Percentiles rank a stretch among this genome's conserved stretches.
These are phyloP conservation scores for Bombus affinis DNA, from an alignment of 1,140 invertebrate genomes.

Conservation along the genomic window DNA sequence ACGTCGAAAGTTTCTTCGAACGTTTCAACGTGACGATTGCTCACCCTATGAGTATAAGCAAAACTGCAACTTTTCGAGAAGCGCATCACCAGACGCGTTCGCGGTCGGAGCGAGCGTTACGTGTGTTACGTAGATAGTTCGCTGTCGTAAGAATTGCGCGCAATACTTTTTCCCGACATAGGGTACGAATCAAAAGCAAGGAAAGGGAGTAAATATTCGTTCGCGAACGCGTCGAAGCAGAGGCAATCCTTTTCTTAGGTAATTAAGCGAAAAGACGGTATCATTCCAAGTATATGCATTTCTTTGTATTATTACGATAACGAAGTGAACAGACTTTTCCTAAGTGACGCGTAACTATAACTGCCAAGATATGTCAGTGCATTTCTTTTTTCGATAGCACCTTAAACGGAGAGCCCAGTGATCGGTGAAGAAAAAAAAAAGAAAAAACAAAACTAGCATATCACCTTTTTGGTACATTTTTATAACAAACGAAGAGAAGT, in stretches of 20 bases:
- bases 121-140: background rate
- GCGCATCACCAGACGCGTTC: constrained; percentile 1
- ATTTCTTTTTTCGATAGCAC: constrained; percentile 41
- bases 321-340: constrained; percentile 57
- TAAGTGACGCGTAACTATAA: constrained; percentile 63
- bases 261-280: constrained; percentile 54
- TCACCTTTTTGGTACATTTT: constrained; percentile 65
- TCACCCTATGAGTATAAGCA: constrained; percentile 10
- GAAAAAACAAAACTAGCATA: constrained; percentile 49
- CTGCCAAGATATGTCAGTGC: constrained; percentile 64
- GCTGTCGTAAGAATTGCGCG: background rate
- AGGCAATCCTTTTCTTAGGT: constrained; percentile 40
- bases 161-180: background rate
- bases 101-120: background rate
- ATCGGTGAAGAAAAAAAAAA: constrained; percentile 16
- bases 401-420: constrained; percentile 37
- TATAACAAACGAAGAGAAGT: constrained; percentile 54
- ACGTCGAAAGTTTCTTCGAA: background rate
- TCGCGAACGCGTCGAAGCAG: constrained; percentile 38
- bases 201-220: background rate
- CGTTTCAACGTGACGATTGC: constrained; percentile 9
- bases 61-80: background rate
- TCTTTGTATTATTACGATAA: constrained; percentile 65
- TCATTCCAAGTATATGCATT: constrained; percentile 77
- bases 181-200: constrained; percentile 52